Conservation (phyloP, 2,888 invertebrate genomes). For the Philereme transversata region DNA sequence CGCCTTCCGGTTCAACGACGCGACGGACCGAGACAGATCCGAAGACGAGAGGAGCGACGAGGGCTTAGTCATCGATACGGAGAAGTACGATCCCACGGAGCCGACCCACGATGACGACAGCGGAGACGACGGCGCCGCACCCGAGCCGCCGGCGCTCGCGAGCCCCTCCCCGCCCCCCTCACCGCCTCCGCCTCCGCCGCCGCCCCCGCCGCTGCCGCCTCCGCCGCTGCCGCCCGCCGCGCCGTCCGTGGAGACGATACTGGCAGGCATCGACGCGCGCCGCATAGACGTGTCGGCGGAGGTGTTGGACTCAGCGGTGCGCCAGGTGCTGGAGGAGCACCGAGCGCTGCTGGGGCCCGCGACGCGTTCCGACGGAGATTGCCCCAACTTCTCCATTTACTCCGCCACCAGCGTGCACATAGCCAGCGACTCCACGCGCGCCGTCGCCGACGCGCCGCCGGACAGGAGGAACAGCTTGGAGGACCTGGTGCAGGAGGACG, state of each 20-base stretch:
- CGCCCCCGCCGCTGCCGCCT: slow-evolving; percentile 14
- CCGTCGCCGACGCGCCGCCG: slow-evolving; percentile 36
- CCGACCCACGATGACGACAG: slow-evolving; percentile 72
- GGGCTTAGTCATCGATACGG: slow-evolving; percentile 84
- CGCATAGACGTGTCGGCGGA: slow-evolving; percentile 51
- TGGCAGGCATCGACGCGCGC: slow-evolving; percentile 53
- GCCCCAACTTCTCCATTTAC: slow-evolving; percentile 94
- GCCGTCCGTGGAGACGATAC: slow-evolving; percentile 46
- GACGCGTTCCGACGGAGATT: slow-evolving; percentile 84
- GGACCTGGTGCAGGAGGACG: slow-evolving; percentile 61
- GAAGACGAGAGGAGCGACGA: slow-evolving; percentile 83
- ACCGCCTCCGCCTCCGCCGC: slow-evolving; percentile 12
- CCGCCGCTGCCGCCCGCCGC: slow-evolving; percentile 21
- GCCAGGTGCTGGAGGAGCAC: slow-evolving; percentile 69
- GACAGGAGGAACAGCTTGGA: slow-evolving; percentile 42
- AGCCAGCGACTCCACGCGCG: slow-evolving; percentile 74
- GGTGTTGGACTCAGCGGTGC: slow-evolving; percentile 65
- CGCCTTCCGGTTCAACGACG: slow-evolving; percentile 60
- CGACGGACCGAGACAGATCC: slow-evolving; percentile 24
- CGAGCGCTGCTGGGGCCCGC: slow-evolving; percentile 54
- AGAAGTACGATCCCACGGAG: slow-evolving; percentile 84
- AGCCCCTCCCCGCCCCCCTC: slow-evolving; percentile 16
- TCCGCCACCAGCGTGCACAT: slow-evolving; percentile 91
- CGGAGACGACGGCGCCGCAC: slow-evolving; percentile 48
- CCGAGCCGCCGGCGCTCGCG: slow-evolving; percentile 12